Evolutionary conservation across 2,888 invertebrate species (phyloP).

Genomic region (Galeruca laticollis): DNA sequence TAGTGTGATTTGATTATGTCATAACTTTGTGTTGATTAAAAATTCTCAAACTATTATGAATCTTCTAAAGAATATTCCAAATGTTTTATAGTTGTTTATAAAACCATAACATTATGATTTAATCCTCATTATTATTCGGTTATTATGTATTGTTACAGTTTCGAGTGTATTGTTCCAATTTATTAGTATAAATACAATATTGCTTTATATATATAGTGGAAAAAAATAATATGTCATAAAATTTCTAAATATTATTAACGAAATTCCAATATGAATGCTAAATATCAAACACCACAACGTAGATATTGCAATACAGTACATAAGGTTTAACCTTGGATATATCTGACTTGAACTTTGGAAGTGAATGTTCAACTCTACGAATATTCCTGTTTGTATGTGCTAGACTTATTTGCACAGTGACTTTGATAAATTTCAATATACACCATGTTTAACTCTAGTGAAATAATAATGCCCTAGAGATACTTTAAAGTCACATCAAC

Average conservation of each 20-base stretch:
- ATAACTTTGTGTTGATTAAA: no score
- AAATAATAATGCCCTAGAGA: not conserved
- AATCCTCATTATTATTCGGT: no score
- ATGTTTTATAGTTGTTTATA: no score
- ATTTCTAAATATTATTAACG: not conserved
- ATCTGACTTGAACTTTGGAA: conserved; percentile 16
- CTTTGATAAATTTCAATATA: conserved; percentile 63
- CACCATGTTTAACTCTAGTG: conserved; percentile 33
- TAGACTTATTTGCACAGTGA: conserved; percentile 2
- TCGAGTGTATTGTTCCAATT: no score
- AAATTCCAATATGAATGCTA: not conserved
- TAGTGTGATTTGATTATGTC: no score
- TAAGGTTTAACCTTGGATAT: conserved; percentile 13
- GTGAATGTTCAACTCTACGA: conserved; percentile 9
- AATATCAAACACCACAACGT: not conserved
- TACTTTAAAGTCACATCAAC: no score
- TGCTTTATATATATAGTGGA: not conserved
- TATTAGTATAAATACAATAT: no score
- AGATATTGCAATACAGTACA: not conserved
- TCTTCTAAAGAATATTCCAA: no score
- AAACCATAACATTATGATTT: not conserved
- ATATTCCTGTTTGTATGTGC: not conserved
- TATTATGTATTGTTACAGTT: no score
- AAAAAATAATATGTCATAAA: not conserved
- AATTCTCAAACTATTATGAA: no score